Evolutionary conservation across 2,113 vertebrate genomes (phyloP).

Genomic region (Atlantisia rogersi): DNA sequence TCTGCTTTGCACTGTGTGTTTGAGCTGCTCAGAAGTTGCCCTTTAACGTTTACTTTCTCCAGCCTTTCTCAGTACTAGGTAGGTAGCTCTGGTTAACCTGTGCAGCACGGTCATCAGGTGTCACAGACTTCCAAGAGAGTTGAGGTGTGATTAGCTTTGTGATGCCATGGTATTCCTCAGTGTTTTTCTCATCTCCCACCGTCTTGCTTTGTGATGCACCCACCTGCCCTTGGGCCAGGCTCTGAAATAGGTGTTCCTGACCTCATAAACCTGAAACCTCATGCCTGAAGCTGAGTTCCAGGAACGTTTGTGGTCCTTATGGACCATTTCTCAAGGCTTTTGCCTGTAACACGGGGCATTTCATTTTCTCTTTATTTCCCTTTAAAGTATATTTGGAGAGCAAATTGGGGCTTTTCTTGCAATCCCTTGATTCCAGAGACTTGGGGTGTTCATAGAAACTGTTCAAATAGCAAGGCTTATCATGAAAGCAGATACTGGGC

Average conservation of each 20-base stretch:
- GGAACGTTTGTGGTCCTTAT: neutral
- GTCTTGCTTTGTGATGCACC: neutral
- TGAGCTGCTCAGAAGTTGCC: neutral
- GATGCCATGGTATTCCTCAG: fast-evolving
- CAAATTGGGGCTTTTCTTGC: neutral
- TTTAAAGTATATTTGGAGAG: neutral
- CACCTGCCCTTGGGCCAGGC: neutral
- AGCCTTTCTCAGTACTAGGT: neutral
- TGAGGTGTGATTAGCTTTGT: neutral
- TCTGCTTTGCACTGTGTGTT: neutral
- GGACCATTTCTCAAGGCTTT: neutral
- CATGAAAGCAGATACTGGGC: neutral
- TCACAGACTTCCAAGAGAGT: neutral
- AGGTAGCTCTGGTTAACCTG: neutral
- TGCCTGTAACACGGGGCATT: neutral
- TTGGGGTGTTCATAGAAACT: neutral
- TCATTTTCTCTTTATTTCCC: neutral
- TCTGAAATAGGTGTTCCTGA: neutral
- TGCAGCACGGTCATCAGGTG: neutral
- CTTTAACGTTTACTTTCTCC: conserved; percentile 14
- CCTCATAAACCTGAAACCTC: too few relatives aligned
- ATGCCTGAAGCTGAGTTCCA: too few relatives aligned
- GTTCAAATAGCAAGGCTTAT: neutral
- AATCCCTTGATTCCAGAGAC: neutral
- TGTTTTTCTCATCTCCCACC: fast-evolving